phyloP scores from a whole-genome alignment of 2,797 vertebrate genomes.

The Dromococcyx pavoninus region DNA sequence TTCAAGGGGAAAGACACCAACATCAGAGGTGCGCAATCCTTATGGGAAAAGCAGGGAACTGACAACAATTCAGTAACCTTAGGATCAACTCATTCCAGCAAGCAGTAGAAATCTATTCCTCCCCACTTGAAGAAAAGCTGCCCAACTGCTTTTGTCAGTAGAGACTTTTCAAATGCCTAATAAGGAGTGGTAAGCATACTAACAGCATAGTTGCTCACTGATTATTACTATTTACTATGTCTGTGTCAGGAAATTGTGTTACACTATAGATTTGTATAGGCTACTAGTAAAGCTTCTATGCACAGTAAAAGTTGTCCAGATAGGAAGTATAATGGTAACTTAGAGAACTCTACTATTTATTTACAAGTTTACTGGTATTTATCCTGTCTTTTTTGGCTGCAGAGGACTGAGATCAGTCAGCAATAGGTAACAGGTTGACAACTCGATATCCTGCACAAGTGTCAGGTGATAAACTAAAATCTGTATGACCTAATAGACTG shows the following conservation, averaged over 20 bases:
- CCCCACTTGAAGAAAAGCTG: neutral
- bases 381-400: neutral
- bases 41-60: neutral
- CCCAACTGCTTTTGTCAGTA: neutral
- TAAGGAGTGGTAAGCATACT: neutral
- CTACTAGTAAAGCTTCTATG: neutral
- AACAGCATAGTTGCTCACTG: neutral
- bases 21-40: neutral
- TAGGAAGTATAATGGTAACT: neutral
- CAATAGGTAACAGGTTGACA: neutral
- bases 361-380: neutral
- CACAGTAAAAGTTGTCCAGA: neutral
- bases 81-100: neutral
- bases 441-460: neutral
- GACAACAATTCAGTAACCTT: neutral
- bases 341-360: neutral
- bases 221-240: neutral
- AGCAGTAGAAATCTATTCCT: neutral
- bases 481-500: neutral
- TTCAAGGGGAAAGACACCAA: neutral
- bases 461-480: neutral
- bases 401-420: neutral
- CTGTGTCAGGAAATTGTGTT: neutral
- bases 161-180: neutral
- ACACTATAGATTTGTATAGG: neutral